phyloP scores from a whole-genome alignment of 2,888 invertebrate species.

The Antitype chi region DNA sequence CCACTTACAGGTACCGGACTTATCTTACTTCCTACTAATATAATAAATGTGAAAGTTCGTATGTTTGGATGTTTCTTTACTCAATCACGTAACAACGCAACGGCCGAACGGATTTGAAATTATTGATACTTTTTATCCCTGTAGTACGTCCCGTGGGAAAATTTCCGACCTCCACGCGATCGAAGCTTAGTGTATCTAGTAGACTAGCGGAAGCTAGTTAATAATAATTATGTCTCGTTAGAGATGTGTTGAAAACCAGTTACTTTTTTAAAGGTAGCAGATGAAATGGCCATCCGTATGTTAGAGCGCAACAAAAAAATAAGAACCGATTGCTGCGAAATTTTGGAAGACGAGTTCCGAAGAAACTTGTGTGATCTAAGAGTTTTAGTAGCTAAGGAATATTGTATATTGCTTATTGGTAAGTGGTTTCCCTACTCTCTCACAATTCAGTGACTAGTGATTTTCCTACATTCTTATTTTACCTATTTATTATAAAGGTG shows the following conservation, averaged over 20 bases:
- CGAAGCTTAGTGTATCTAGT: too few species aligned
- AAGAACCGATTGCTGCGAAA: constrained; percentile 87
- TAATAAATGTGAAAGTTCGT: too few species aligned
- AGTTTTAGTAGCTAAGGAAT: constrained; percentile 91
- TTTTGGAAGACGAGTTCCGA: constrained; percentile 85
- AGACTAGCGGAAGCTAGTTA: too few species aligned
- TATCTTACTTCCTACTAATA: too few species aligned
- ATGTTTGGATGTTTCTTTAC: too few species aligned
- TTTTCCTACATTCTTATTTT: background rate
- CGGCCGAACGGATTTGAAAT: too few species aligned
- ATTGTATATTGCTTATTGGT: constrained; percentile 91
- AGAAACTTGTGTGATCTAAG: constrained; percentile 91
- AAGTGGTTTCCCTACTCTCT: constrained; percentile 10
- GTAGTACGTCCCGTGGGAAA: too few species aligned
- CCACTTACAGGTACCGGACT: constrained; percentile 89
- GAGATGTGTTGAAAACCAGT: background rate
- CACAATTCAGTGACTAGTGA: background rate
- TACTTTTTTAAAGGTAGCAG: constrained; percentile 85
- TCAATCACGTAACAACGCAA: too few species aligned
- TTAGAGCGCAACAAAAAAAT: constrained; percentile 89
- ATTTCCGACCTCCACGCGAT: too few species aligned
- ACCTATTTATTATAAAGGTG: constrained; percentile 73
- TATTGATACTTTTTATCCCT: too few species aligned
- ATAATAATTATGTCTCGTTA: background rate
- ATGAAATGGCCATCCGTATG: constrained; percentile 89